Conservation (phyloP, 2,888 invertebrate species). For the Chelonus formosanus region DNA sequence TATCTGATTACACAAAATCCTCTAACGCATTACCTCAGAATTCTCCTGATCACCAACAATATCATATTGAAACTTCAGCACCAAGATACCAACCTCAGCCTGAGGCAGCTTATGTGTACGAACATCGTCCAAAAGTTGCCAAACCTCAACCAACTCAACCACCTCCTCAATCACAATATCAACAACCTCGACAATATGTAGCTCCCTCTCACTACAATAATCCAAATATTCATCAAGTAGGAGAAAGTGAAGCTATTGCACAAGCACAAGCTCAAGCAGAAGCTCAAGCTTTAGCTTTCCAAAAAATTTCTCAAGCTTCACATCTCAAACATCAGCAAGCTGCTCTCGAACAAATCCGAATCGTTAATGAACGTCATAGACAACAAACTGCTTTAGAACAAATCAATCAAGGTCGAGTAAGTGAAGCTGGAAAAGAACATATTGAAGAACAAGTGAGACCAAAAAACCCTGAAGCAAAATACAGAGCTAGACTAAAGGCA, state of each 20-base stretch:
- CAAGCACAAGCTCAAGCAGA: constrained; percentile 56
- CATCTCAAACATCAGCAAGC: constrained; percentile 56
- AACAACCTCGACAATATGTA: background rate
- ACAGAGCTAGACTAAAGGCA: constrained; percentile 56
- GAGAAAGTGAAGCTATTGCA: no score
- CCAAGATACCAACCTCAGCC: constrained; percentile 45
- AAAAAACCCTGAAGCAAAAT: constrained; percentile 56
- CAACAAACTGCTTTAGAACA: constrained; percentile 59
- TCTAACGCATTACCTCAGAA: constrained; percentile 34
- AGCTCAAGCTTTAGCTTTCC: constrained; percentile 58
- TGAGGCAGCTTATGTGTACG: constrained; percentile 10
- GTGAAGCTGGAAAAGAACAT: constrained; percentile 59
- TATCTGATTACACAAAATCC: constrained; percentile 48
- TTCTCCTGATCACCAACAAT: constrained; percentile 47
- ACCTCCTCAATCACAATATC: constrained; percentile 19
- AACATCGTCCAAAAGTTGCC: background rate
- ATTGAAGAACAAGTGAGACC: constrained; percentile 52
- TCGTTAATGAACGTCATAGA: constrained; percentile 53
- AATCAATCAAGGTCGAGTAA: constrained; percentile 58
- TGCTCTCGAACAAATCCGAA: constrained; percentile 58
- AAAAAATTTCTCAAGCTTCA: constrained; percentile 56
- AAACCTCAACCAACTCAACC: no score
- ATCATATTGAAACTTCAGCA: constrained; percentile 57
- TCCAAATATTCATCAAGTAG: no score
- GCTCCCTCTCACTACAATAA: constrained; percentile 1